Conservation (phyloP, 2,113 vertebrate species). For the Pseudonaja textilis region DNA sequence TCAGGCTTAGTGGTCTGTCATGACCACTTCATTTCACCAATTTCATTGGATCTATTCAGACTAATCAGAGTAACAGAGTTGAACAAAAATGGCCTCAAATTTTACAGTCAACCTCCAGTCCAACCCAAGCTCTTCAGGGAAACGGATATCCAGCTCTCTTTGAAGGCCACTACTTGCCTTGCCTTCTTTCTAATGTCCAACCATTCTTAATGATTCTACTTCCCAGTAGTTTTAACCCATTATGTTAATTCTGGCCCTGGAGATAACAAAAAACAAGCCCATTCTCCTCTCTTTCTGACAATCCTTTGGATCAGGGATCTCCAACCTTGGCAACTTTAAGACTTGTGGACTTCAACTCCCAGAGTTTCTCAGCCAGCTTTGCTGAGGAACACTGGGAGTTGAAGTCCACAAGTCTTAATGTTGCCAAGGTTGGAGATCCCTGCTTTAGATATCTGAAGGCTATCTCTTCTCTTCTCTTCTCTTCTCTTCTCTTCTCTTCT, state of each 20-base stretch:
- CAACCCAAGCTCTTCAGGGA: neutral
- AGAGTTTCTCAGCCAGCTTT: too few species aligned
- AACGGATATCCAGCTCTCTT: neutral
- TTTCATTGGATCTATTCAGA: neutral
- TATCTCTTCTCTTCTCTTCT: neutral
- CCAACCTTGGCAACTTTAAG: too few species aligned
- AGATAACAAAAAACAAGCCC: neutral
- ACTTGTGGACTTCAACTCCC: too few species aligned
- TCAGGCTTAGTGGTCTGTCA: neutral
- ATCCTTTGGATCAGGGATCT: neutral
- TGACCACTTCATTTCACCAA: neutral
- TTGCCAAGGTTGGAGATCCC: too few species aligned
- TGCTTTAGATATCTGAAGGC: neutral
- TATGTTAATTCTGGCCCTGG: neutral
- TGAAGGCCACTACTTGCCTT: neutral
- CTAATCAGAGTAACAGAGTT: neutral
- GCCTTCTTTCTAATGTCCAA: neutral
- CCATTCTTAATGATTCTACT: neutral
- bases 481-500: neutral
- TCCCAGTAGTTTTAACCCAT: neutral
- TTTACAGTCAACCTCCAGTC: neutral
- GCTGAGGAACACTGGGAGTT: too few species aligned
- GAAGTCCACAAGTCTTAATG: too few species aligned
- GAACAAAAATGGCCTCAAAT: neutral
- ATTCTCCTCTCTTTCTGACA: neutral